Conservation (phyloP, 1,140 invertebrate species). For the Reticulitermes speratus region DNA sequence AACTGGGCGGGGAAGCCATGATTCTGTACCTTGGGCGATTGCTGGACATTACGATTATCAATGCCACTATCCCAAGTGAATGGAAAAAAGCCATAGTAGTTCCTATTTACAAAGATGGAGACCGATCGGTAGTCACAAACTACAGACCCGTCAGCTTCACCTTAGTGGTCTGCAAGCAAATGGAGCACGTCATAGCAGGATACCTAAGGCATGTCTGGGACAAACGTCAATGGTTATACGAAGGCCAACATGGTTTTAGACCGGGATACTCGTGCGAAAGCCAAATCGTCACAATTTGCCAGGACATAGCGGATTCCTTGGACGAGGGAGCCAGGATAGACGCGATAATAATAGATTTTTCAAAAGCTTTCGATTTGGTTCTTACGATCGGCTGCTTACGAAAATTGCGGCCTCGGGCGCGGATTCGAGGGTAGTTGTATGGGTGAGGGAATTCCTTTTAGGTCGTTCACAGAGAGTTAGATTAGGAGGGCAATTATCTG, state of each 20-base stretch:
- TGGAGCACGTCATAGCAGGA: too few relatives aligned
- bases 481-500: too few relatives aligned
- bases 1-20: neutral
- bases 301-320: neutral
- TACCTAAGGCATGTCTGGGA: neutral
- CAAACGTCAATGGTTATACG: neutral
- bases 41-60: neutral
- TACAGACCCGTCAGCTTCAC: neutral
- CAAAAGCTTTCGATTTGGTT: too few relatives aligned
- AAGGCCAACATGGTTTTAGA: neutral
- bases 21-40: neutral
- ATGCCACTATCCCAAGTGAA: neutral
- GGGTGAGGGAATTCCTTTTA: too few relatives aligned
- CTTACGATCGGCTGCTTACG: too few relatives aligned
- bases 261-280: neutral
- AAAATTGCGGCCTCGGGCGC: too few relatives aligned
- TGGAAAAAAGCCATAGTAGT: neutral
- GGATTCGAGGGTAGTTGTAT: too few relatives aligned
- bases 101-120: neutral
- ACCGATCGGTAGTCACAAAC: neutral
- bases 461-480: too few relatives aligned
- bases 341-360: too few relatives aligned
- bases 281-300: neutral
- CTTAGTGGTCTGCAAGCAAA: neutral
- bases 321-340: neutral